Percentiles rank a stretch among this genome's conserved stretches.
Conservation (phyloP, 2,888 invertebrate species). For the Phyllotreta striolata region DNA sequence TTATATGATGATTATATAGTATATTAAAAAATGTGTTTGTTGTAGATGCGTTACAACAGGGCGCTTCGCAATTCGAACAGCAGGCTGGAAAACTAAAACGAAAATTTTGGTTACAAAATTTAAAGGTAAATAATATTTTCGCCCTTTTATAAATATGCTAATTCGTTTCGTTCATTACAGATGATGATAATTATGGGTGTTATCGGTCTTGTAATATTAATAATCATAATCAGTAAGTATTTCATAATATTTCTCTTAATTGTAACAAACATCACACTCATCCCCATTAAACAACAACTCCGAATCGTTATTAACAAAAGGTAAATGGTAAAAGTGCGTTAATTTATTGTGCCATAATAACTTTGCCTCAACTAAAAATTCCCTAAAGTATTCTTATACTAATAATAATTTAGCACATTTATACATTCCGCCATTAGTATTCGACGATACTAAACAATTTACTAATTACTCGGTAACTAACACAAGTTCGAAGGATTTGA, state of each 20-base stretch:
- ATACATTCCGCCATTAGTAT: no score
- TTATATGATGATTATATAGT: no score
- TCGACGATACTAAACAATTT: constrained; percentile 3
- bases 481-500: constrained; percentile 26
- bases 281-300: constrained; percentile 12
- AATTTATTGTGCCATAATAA: no score
- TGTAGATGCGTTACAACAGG: constrained; percentile 87
- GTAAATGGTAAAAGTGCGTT: neutral
- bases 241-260: constrained; percentile 2
- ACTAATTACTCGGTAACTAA: constrained; percentile 14
- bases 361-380: no score
- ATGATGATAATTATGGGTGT: constrained; percentile 94
- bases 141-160: no score
- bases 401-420: constrained; percentile 3
- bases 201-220: constrained; percentile 81
- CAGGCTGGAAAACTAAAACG: constrained; percentile 95
- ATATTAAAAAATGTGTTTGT: constrained; percentile 22
- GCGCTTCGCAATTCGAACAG: constrained; percentile 95
- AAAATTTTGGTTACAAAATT: constrained; percentile 97
- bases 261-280: constrained; percentile 14
- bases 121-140: no score
- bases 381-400: no score
- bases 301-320: constrained; percentile 16
- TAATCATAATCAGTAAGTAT: constrained; percentile 82
- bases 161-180: constrained; percentile 50